phyloP scores from a whole-genome alignment of 2,797 vertebrate genomes.

The Tachyglossus aculeatus region DNA sequence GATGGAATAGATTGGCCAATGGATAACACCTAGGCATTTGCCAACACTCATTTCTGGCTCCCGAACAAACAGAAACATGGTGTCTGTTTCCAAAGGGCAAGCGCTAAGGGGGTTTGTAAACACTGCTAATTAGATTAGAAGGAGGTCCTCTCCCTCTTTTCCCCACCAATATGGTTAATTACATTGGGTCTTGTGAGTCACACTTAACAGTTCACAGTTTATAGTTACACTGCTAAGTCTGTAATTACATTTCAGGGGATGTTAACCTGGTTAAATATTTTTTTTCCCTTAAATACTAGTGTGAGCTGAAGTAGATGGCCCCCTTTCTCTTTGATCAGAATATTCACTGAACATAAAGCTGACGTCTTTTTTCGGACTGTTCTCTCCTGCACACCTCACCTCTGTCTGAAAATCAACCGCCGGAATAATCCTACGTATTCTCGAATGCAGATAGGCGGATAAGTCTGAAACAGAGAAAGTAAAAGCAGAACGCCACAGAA shows the following conservation, averaged over 20 bases:
- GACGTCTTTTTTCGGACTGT: background rate
- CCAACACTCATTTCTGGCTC: constrained; percentile 52
- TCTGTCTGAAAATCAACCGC: background rate
- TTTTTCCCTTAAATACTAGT: background rate
- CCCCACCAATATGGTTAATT: constrained; percentile 35
- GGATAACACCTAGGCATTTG: constrained; percentile 46
- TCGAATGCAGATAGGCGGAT: no score
- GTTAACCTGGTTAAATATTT: no score
- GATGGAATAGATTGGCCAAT: constrained; percentile 39
- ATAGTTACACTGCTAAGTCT: background rate
- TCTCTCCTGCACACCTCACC: background rate
- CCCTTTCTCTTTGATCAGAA: background rate
- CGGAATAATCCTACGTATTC: background rate
- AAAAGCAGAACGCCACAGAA: constrained; percentile 14
- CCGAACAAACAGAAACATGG: constrained; percentile 18
- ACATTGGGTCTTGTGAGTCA: background rate
- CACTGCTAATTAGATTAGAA: background rate
- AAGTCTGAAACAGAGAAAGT: constrained; percentile 3
- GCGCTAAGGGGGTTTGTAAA: background rate
- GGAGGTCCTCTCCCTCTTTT: background rate
- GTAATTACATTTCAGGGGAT: background rate
- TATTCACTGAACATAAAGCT: background rate
- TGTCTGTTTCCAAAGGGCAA: constrained; percentile 34
- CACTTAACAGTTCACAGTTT: constrained; percentile 25
- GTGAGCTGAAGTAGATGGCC: background rate